Evolutionary conservation across 1,140 invertebrate genomes (phyloP), one percentile per base, ranked within the genome.

Genomic region (Anagrus nilaparvatae): DNA sequence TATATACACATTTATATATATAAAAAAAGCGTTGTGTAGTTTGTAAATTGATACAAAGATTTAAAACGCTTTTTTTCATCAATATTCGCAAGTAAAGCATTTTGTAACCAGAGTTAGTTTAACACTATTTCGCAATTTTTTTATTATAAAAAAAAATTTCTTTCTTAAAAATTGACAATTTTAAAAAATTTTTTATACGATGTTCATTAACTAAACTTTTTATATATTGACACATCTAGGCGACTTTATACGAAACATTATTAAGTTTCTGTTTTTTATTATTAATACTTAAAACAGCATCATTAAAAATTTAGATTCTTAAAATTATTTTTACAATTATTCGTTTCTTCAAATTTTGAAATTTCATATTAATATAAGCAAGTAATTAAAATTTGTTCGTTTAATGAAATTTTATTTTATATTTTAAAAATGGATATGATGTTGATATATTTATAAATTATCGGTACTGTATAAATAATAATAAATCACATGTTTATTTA

Each of bases 1-100:
- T 51, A 60, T 55, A 60, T 60, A 53, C 58, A 58, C n/a, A n/a
- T n/a, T n/a, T n/a, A n/a, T n/a, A n/a, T n/a, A n/a, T n/a, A n/a
- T n/a, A n/a, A n/a, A n/a, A n/a, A n/a, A n/a, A n/a, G n/a, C n/a
- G n/a, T n/a, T n/a, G n/a, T n/a, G n/a, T n/a, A n/a, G n/a, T n/a
- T n/a, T n/a, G n/a, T n/a, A n/a, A n/a, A n/a, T n/a, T n/a, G n/a
- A n/a, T n/a, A n/a, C n/a, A n/a, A n/a, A n/a, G n/a, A n/a, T n/a
- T n/a, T n/a, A 58, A 60, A 60, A 56, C 58, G 44, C 50, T 36
- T 46, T 52, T 56, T 20, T 42, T 30, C 17, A 13, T 44, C 20
- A 8, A n/a, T 27, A 9, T n/a, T 48, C 31, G n/a, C n/a, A n/a
- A n/a, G n/a, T n/a, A n/a, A n/a, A n/a, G n/a, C n/a, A n/a, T n/a